Percentiles rank a stretch among this genome's conserved stretches.
These are phyloP conservation scores for Patella pellucida DNA, from an alignment of 2,888 invertebrate species.

Conservation along the genomic window DNA sequence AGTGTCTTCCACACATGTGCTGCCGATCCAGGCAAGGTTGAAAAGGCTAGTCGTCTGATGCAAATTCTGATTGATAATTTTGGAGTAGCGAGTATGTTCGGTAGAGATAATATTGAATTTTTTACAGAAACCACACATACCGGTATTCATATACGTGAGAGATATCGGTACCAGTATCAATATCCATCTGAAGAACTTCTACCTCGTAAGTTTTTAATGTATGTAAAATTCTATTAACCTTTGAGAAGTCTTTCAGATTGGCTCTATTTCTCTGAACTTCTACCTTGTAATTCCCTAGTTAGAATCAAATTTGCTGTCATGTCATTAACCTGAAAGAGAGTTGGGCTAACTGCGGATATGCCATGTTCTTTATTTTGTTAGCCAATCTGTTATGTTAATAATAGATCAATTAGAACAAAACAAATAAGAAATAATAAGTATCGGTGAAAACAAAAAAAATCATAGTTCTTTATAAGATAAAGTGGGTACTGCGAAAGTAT, in stretches of 20 bases:
- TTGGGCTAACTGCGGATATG: too few species aligned
- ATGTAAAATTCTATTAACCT: neutral
- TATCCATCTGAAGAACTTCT: conserved; percentile 60
- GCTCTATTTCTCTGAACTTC: conserved; percentile 38
- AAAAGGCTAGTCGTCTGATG: conserved; percentile 89
- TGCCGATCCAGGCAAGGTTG: conserved; percentile 63
- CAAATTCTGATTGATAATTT: conserved; percentile 97
- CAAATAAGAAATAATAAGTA: too few species aligned
- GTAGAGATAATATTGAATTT: conserved; percentile 72
- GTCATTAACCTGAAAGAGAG: too few species aligned
- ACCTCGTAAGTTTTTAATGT: conserved; percentile 56
- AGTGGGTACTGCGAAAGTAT: too few species aligned
- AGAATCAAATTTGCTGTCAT: too few species aligned
- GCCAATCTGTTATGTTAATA: too few species aligned
- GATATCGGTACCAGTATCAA: conserved; percentile 67
- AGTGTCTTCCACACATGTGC: conserved; percentile 70
- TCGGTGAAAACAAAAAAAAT: too few species aligned
- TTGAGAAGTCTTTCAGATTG: too few species aligned
- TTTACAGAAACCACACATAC: conserved; percentile 68
- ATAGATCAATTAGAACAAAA: too few species aligned
- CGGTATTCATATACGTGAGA: conserved; percentile 66
- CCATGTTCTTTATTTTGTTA: too few species aligned
- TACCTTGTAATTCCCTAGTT: conserved; percentile 58
- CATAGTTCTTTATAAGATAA: too few species aligned
- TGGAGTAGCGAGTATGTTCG: conserved; percentile 94